Evolutionary conservation across 2,797 vertebrate species (phyloP).

Genomic region (Sternotherus odoratus): DNA sequence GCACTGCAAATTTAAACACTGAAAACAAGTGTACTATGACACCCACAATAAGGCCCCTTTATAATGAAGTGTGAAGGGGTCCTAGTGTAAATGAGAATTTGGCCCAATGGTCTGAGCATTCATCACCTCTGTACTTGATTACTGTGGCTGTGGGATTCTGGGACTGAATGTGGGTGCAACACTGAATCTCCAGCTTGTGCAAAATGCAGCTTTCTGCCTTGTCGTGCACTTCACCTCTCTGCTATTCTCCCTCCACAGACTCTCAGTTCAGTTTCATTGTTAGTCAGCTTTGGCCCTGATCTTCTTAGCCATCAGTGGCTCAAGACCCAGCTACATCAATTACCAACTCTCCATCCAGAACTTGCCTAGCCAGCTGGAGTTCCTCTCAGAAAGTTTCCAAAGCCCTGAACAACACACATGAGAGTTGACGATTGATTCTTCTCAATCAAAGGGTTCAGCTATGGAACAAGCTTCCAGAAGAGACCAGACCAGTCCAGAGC

Average conservation of each 20-base stretch:
- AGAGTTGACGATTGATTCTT: background rate
- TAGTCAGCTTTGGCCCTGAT: background rate
- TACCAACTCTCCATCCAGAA: background rate
- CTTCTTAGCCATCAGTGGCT: background rate
- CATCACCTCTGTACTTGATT: too few relatives aligned
- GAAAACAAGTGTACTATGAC: background rate
- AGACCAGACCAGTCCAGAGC: background rate
- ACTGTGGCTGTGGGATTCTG: too few relatives aligned
- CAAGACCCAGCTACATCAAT: background rate
- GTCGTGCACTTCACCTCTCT: too few relatives aligned
- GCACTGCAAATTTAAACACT: background rate
- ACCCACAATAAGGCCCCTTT: background rate
- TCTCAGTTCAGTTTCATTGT: too few relatives aligned
- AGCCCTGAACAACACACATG: background rate
- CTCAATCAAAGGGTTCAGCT: background rate
- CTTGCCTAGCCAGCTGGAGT: background rate
- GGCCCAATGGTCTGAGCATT: too few relatives aligned
- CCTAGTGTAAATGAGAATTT: too few relatives aligned
- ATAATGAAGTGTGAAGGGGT: background rate
- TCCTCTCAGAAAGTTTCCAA: background rate
- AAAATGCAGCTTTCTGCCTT: too few relatives aligned
- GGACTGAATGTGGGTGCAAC: too few relatives aligned
- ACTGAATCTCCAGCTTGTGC: too few relatives aligned
- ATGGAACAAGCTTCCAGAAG: background rate
- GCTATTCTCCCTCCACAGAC: too few relatives aligned